Evolutionary conservation across 2,797 vertebrate species (phyloP).

Genomic region (Poecile montanus): DNA sequence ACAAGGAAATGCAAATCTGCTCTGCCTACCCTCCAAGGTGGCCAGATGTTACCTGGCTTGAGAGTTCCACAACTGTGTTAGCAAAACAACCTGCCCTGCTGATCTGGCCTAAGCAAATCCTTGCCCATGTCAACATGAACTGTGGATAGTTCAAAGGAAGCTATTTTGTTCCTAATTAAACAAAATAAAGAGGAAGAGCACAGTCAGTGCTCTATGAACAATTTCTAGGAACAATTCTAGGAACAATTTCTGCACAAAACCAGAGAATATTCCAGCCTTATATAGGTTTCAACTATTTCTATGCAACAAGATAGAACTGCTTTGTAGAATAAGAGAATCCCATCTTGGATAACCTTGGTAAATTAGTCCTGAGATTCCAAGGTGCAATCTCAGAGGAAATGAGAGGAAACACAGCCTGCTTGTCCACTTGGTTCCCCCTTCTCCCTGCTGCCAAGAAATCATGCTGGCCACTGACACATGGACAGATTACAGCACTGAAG

Average conservation of each 20-base stretch:
- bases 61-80: background rate
- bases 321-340: background rate
- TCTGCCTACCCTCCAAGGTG: background rate
- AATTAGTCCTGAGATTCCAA: slow-evolving; percentile 19
- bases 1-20: background rate
- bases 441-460: background rate
- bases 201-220: background rate
- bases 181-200: background rate
- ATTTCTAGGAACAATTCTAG: background rate
- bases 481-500: slow-evolving; percentile 52
- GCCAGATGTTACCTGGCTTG: background rate
- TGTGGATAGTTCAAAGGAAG: background rate
- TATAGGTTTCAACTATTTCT: background rate
- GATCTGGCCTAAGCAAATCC: background rate
- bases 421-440: background rate
- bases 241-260: background rate
- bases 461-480: background rate
- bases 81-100: background rate
- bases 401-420: background rate
- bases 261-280: background rate
- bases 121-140: background rate
- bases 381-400: background rate
- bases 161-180: background rate
- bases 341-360: background rate
- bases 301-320: background rate